Base-by-base conservation (phyloP, 2,113 vertebrate genomes). In the Calidris pygmaea region DNA sequence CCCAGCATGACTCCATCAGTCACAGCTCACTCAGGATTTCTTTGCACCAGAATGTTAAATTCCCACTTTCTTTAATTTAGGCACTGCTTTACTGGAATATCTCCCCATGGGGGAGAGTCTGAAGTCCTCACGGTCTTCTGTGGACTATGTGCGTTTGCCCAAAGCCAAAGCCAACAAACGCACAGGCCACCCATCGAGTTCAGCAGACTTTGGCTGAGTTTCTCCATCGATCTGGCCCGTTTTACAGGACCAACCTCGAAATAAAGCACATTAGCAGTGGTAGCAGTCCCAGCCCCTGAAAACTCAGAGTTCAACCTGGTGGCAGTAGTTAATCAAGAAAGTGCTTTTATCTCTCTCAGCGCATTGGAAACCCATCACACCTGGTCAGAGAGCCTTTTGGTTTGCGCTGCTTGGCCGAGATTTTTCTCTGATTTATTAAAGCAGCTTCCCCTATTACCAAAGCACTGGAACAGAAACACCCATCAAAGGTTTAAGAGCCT, bases 401-500 rank as follows among this genome's bases (percentile, higher is more conserved):
- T 52, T 50, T 0, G 0, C 0, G 0, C 45, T 73, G 62, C 34
- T 63, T 6, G 6, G 78, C 82, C 4, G 1, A 62, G 90, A 77
- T 93, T 96, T 94, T 81, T 35, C 83, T 87, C 93, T 97, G 96
- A 97, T 97, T 97, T 97, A 96, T 94, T 94, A 67, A 77, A 60
- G 62, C 62, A 71, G 60, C 43, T 70, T 91, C 60, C 43, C 63
- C 80, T 53, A 17, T 93, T 95, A 87, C 82, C 84, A 81, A 84
- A 47, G 83, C 90, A 37, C 87, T 91, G 96, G 96, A 94, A 96
- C 75, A 94, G 85, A 96, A 97, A 96, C 90, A 93, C 96, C 95
- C 95, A 95, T 96, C 96, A 96, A 93, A 96, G 96, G 94, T 96
- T 97, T 96, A 95, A 97, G 95, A 96, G 95, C 93, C 95, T 95